Base-by-base conservation (phyloP, 2,797 vertebrate genomes). In the Alfaro cultratus region DNA sequence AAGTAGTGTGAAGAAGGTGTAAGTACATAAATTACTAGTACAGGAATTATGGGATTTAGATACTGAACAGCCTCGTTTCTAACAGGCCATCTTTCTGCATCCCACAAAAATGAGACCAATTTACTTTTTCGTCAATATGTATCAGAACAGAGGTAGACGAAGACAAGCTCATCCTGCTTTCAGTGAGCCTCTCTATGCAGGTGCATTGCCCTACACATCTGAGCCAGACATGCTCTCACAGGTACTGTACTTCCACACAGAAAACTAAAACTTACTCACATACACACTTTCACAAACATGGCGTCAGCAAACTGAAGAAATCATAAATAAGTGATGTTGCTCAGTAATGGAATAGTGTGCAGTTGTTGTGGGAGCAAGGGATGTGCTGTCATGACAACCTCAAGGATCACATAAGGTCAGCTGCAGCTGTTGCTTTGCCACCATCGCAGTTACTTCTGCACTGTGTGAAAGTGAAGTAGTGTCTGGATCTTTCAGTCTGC, bases 301-400 rank as follows among this genome's bases (percentile, higher is more conserved):
- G 23, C 64, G 53, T 49, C 77, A 77, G 80, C 85, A 77, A 91
- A 88, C 82, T 75, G 80, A 86, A 84, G 76, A 41, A 81, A 83
- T 83, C 31, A 92, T 91, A 60, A 91, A 92, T 93, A 91, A 92
- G 85, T 87, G 3, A 92, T 85, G 84, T 68, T 71, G 73, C 67
- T 78, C 77, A 67, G 84, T 88, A 87, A 90, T 88, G 85, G 87
- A 91, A 85, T 60, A 75, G 73, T 75, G 83, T 53, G 49, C 39
- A 76, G 76, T 73, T 84, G 81, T 85, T 80, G 82, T 86, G 80
- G 80, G 74, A 89, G 87, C 76, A 81, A 81, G 84, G 57, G 60
- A 77, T 41, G 68, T 1, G 74, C 82, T 89, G 80, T 89, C 86
- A 90, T 91, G 87, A 89, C 88, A 90, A 91, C 87, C 60, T 80